Conservation (phyloP, 2,888 invertebrate genomes). For the Coleophora flavipennella region DNA sequence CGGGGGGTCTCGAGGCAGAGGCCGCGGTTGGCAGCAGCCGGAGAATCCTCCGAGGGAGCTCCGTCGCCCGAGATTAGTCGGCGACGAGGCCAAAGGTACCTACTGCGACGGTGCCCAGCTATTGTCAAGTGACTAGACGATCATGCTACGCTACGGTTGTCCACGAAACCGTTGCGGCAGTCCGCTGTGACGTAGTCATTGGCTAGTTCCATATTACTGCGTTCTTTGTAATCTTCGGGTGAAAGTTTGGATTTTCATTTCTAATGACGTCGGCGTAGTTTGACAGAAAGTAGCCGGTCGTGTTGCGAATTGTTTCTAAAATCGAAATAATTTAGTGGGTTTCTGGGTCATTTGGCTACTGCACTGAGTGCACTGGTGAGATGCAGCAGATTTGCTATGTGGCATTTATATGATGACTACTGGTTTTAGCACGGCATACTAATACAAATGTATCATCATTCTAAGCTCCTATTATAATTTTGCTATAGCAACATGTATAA, state of each 20-base stretch:
- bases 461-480: too few species aligned
- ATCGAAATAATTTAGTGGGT: constrained; percentile 15
- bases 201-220: constrained; percentile 31
- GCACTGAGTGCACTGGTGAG: too few species aligned
- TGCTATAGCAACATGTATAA: too few species aligned
- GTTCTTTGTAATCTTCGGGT: constrained; percentile 52
- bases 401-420: too few species aligned
- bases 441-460: too few species aligned
- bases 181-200: constrained; percentile 40
- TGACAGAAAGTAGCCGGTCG: constrained; percentile 40
- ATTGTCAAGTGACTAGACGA: constrained; percentile 5
- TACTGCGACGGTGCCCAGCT: neutral
- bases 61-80: constrained; percentile 49
- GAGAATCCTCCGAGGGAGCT: constrained; percentile 63
- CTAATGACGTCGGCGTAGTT: constrained; percentile 55
- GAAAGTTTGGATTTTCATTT: constrained; percentile 66
- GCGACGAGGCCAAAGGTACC: constrained; percentile 53
- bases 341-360: constrained; percentile 23
- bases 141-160: constrained; percentile 15
- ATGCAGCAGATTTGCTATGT: too few species aligned
- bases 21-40: constrained; percentile 64
- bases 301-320: constrained; percentile 22
- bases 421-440: too few species aligned
- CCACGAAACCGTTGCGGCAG: constrained; percentile 24
- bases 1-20: constrained; percentile 64